Evolutionary conservation across 1,140 invertebrate genomes (phyloP), one percentile per base, ranked within the genome.

Genomic region (Drosophila ironensis): DNA sequence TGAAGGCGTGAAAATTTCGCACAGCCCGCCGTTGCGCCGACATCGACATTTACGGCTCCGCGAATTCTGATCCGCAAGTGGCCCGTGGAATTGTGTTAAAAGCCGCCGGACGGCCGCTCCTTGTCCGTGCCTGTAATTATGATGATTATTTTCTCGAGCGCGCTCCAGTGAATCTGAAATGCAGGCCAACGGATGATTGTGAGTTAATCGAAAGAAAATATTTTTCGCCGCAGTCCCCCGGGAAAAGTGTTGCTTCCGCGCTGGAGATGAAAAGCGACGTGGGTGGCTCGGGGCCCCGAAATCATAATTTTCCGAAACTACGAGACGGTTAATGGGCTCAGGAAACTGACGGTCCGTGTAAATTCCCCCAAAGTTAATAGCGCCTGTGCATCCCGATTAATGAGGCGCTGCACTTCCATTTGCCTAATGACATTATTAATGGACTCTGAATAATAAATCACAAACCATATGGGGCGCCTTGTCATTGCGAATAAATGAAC

Each of bases 1-100:
- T 19, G 40, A 59, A 86, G 59, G 77, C 54, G 80, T 74, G 80
- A 84, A 74, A 70, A 52, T 63, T 74, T 59, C 64, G 37, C 19
- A 73, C 45, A 44, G 38, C 22, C 48, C 35, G 46, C 38, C 25
- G 45, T 19, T 22, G 14, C 19, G 11, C 20, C 25, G 20, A n/a
- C 14, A 30, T 40, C 41, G 50, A 56, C 50, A 59, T 45, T 59
- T 16, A 63, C 11, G 57, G 38, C 14, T 24, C 9, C 68, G 42
- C 28, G 14, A 16, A 6, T 7, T 41, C 50, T 6, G 30, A 11
- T 25, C 30, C 33, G 24, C 35, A 64, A 44, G 35, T 52, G 41
- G 28, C 46, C 27, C 54, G 70, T 69, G 80, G 59, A 84, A 61
- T 71, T 71, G 64, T 46, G 69, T 57, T 42, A 64, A 77, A 66